These are phyloP conservation scores for Telenomus remus DNA, from an alignment of 1,140 invertebrate genomes.

Conservation along the genomic window DNA sequence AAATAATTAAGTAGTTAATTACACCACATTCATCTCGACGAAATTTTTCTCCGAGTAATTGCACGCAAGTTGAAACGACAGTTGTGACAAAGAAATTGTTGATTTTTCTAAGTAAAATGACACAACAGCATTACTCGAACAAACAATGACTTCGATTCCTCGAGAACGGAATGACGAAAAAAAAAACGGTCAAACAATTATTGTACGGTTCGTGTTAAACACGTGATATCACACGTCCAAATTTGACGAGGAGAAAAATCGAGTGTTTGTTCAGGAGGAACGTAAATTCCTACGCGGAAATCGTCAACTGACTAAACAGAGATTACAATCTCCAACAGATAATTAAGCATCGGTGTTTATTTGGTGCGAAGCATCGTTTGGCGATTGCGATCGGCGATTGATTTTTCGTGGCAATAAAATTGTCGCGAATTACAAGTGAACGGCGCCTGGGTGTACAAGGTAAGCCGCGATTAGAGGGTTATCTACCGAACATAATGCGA, in stretches of 20 bases:
- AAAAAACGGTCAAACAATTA: too few species aligned
- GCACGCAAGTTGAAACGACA: slow-evolving; percentile 15
- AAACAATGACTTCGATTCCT: not conserved
- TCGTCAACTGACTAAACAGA: not conserved
- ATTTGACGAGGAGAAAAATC: too few species aligned
- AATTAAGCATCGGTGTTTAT: slow-evolving; percentile 30
- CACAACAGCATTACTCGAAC: slow-evolving; percentile 9
- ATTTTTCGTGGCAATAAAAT: slow-evolving; percentile 24
- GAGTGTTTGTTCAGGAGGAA: too few species aligned
- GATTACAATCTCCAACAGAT: slow-evolving; percentile 15
- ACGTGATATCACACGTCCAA: too few species aligned
- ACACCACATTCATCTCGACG: slow-evolving; percentile 32
- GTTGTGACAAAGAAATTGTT: slow-evolving; percentile 29
- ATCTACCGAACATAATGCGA: slow-evolving; percentile 32
- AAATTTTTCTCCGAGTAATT: slow-evolving; percentile 20
- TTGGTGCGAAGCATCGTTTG: slow-evolving; percentile 10
- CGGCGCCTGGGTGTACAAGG: not conserved
- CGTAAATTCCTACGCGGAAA: not conserved
- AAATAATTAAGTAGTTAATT: slow-evolving; percentile 47
- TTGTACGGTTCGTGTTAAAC: too few species aligned
- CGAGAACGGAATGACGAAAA: too few species aligned
- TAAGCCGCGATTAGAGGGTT: slow-evolving; percentile 7
- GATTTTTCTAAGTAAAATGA: slow-evolving; percentile 23
- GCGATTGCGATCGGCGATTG: slow-evolving; percentile 23
- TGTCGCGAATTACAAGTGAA: slow-evolving; percentile 25